Evolutionary conservation across 2,797 vertebrate species (phyloP), one percentile per base, ranked within the genome.

Genomic region (Lycodopsis pacificus): DNA sequence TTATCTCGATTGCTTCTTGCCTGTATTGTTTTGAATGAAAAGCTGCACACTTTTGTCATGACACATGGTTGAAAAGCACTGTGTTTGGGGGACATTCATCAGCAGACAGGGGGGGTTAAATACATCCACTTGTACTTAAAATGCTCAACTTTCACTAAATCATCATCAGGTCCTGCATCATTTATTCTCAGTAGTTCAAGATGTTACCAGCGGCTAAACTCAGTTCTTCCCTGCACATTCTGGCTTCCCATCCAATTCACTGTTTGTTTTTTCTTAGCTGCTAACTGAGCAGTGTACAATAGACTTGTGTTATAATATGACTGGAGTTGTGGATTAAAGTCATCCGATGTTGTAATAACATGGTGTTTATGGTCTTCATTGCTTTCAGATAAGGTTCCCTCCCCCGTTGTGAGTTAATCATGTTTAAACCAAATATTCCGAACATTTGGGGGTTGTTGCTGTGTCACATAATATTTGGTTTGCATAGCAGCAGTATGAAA

Each of bases 241-340:
- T 79, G 62, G 30, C 48, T 65, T 86, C 63, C 30, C 42, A 17
- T 72, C 20, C 49, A 53, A 7, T 46, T 82, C 68, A 76, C 57
- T 34, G n/a, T 71, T 71, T 71, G 27, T 79, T 84, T 88, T 79
- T 80, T 80, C 54, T 78, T 91, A 92, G 90, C 80, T 67, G 79
- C 76, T 86, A 78, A 78, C 74, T 84, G 64, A 87, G 76, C 40
- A 84, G 38, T 92, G 76, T 90, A 88, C 84, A 82, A 87, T 93
- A 93, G 89, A 81, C 36, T 77, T 86, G 80, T 88, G 87, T 92
- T 92, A 90, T 86, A 91, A 89, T 92, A 87, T 83, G 70, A 88
- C 76, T 44, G 59, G 69, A 82, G 54, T 83, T 89, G 84, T 89
- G 80, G 56, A 93, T 90, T 94, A 92, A 92, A 94, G 81, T 86